Percentiles rank a stretch among this genome's conserved stretches.
Evolutionary conservation across 2,888 invertebrate species (phyloP).

Genomic region (Elysia crispata): DNA sequence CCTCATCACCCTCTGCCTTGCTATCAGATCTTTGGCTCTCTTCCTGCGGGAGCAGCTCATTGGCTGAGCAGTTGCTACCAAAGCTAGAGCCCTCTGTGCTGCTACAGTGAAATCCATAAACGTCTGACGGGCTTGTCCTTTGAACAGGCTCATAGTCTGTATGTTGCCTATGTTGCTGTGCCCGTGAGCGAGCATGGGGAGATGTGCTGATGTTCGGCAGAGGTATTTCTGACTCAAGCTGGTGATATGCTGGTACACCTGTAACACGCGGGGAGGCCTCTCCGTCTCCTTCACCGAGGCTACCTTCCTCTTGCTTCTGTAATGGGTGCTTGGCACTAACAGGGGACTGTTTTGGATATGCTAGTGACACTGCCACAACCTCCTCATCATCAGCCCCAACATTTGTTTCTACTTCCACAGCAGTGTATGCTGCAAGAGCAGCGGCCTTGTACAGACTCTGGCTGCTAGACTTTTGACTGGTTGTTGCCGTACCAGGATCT

Average conservation of each 20-base stretch:
- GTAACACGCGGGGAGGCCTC: too few species aligned
- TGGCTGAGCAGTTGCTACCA: conserved; percentile 64
- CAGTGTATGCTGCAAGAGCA: background rate
- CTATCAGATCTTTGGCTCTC: conserved; percentile 27
- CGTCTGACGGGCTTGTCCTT: conserved; percentile 48
- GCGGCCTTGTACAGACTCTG: conserved; percentile 35
- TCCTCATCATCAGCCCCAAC: too few species aligned
- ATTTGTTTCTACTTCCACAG: too few species aligned
- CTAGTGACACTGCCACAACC: too few species aligned
- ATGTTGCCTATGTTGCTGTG: too few species aligned
- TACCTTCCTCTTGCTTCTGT: too few species aligned
- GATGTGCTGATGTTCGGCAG: background rate
- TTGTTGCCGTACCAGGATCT: conserved; percentile 40
- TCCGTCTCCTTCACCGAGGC: too few species aligned
- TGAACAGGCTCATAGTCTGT: conserved; percentile 21
- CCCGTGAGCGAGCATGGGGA: too few species aligned
- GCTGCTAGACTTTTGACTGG: conserved; percentile 29
- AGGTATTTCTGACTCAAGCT: conserved; percentile 29
- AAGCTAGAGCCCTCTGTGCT: conserved; percentile 61
- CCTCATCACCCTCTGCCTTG: too few species aligned
- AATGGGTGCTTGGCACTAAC: too few species aligned
- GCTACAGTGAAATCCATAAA: conserved; percentile 30
- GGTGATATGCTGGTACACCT: background rate
- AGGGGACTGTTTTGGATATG: too few species aligned
- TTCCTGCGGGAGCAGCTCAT: conserved; percentile 56